Percentiles rank a stretch among this genome's conserved stretches.
Conservation (phyloP, 2,797 vertebrate genomes). For the Dryobates pubescens region DNA sequence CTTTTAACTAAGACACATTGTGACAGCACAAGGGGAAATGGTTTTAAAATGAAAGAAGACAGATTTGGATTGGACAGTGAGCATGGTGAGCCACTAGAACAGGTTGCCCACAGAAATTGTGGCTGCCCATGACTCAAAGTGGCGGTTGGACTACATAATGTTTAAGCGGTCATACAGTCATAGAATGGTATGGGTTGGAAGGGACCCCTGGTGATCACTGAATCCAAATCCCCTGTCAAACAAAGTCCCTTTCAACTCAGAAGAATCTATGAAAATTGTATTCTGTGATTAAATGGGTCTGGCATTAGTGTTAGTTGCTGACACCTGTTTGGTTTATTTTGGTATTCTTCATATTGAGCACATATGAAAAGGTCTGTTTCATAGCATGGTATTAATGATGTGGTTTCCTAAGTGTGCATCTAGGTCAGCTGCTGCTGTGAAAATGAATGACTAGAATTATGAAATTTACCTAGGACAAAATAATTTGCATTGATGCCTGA, state of each 20-base stretch:
- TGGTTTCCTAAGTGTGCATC: not conserved
- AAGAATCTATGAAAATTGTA: not conserved
- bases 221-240: too few species aligned
- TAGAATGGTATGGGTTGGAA: too few species aligned
- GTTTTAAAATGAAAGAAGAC: not conserved
- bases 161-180: not conserved
- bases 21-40: fast-evolving
- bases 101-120: not conserved
- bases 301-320: not conserved
- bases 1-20: not conserved
- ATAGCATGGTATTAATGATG: not conserved
- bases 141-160: fast-evolving
- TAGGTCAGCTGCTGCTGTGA: slow-evolving; percentile 22
- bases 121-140: not conserved
- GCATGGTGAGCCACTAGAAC: fast-evolving
- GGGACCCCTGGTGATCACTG: too few species aligned
- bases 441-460: slow-evolving; percentile 17
- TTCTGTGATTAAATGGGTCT: not conserved
- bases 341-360: not conserved
- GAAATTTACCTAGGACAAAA: slow-evolving; percentile 21
- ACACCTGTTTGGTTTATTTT: not conserved
- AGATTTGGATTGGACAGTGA: not conserved
- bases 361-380: not conserved
- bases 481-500: slow-evolving; percentile 22
- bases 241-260: not conserved